Conservation (phyloP, 2,797 vertebrate genomes). For the Holocentrus rufus region DNA sequence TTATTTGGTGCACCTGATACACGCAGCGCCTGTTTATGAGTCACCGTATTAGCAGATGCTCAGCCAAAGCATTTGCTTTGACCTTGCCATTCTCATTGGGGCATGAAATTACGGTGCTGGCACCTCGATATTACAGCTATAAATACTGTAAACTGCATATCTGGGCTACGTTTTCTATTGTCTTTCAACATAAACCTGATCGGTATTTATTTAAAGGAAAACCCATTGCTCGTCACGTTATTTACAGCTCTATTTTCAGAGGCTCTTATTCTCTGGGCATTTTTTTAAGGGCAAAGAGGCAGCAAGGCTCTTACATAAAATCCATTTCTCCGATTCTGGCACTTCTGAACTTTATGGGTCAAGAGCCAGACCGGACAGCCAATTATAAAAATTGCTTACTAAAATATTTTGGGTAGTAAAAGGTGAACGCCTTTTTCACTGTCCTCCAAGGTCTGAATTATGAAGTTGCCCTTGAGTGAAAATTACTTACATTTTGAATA, state of each 20-base stretch:
- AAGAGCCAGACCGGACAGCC: slow-evolving; percentile 79
- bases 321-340: slow-evolving; percentile 83
- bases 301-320: slow-evolving; percentile 80
- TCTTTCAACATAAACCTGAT: slow-evolving; percentile 99
- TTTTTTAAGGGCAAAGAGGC: slow-evolving; percentile 83
- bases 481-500: slow-evolving; percentile 85
- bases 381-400: slow-evolving; percentile 87
- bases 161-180: slow-evolving; percentile 99
- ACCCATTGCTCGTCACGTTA: slow-evolving; percentile 99
- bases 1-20: slow-evolving; percentile 99
- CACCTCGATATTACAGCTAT: slow-evolving; percentile 99
- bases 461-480: slow-evolving; percentile 81
- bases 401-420: slow-evolving; percentile 85
- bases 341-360: slow-evolving; percentile 84
- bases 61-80: slow-evolving; percentile 99
- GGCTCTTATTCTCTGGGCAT: slow-evolving; percentile 81
- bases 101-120: slow-evolving; percentile 99
- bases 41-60: slow-evolving; percentile 99
- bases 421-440: slow-evolving; percentile 78
- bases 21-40: slow-evolving; percentile 99
- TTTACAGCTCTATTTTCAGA: slow-evolving; percentile 95
- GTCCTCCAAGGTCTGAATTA: slow-evolving; percentile 76
- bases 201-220: slow-evolving; percentile 99
- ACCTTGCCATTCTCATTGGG: slow-evolving; percentile 99
- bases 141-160: slow-evolving; percentile 99